Base-by-base conservation (phyloP, 2,797 vertebrate species). In the Cynopterus sphinx region DNA sequence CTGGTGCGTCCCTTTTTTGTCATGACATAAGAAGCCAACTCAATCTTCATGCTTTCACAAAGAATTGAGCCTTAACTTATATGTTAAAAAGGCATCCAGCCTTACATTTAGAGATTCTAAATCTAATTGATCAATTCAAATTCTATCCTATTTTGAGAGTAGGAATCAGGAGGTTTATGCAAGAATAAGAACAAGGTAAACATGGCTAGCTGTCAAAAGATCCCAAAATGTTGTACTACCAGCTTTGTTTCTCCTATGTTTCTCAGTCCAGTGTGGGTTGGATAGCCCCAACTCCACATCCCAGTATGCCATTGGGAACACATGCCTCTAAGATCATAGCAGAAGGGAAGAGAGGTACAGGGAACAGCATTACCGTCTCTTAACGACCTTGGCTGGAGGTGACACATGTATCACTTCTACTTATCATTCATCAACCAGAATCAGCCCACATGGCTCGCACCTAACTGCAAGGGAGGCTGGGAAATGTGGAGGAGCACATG, bases 51-150 rank as follows among this genome's bases (percentile, higher is more conserved):
- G 10, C 31, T 22, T 33, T 87, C 12, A 21, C 26, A 73, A 90
- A 92, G 9, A 61, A 36, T 83, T 4, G 22, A 61, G n/a, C 11
- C 24, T 78, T 26, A 51, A 57, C 31, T 63, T 3, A 57, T n/a
- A 21, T 17, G 17, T 83, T 92, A 9, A 19, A 87, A 96, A 81
- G 12, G 8, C n/a, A 91, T 31, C 24, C 65, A 88, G 46, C 94
- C 39, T 87, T 4, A 5, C 41, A 85, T 81, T 96, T 97, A n/a
- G 79, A 74, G 12, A 70, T 91, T 89, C 65, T 87, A 74, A 82
- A 51, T 95, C 81, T 93, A 43, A 83, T 94, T 93, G 65, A 16
- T 26, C 84, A 94, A 26, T n/a, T 61, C 16, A 15, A 53, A 43
- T 41, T 90, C 24, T 75, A 0, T 59, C 65, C 1, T 63, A 51